Evolutionary conservation across 2,888 invertebrate species (phyloP), one percentile per base, ranked within the genome.

Genomic region (Pelosia muscerda): DNA sequence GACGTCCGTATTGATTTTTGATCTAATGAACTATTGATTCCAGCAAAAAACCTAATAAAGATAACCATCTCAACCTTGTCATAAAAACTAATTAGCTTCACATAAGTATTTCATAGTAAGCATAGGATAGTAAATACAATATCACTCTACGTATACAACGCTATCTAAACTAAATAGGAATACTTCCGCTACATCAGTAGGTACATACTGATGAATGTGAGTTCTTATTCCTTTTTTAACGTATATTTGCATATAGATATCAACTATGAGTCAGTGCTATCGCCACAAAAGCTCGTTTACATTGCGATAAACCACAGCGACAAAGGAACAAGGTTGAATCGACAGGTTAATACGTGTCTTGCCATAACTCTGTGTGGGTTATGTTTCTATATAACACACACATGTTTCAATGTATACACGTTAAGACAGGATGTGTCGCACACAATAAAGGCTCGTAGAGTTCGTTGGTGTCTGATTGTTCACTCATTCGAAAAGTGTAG

Each of bases 311-410:
- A 87, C 85, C 85, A 80, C 74, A 67, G 77, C 85, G 86, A 91
- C 92, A 91, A 91, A 88, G 88, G 87, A 88, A 88, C 88, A 85
- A 86, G 88, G 85, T 88, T 88, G 89, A 86, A 90, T 90, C 89
- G 92, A 92, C 93, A 92, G 88, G 93, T 93, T 91, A 85, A 85
- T 89, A 92, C 93, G 89, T 84, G 92, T 92, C 86, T 85, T 74
- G 69, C 62, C 28, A 63, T 71, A 68, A 67, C 71, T 57, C 15
- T 81, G 85, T 88, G 87, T 88, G 86, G 62, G 85, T 58, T 61
- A 65, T 65, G 66, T 68, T 59, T 65, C 54, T 65, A 74, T 76
- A 68, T 58, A 69, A 72, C 74, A 67, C 83, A 81, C 78, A 82
- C 82, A 78, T 67, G 49, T 56, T 55, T 56, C 49, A 74, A 71